Evolutionary conservation across 2,888 invertebrate species (phyloP), one percentile per base, ranked within the genome.

Genomic region (Eupeodes luniger): DNA sequence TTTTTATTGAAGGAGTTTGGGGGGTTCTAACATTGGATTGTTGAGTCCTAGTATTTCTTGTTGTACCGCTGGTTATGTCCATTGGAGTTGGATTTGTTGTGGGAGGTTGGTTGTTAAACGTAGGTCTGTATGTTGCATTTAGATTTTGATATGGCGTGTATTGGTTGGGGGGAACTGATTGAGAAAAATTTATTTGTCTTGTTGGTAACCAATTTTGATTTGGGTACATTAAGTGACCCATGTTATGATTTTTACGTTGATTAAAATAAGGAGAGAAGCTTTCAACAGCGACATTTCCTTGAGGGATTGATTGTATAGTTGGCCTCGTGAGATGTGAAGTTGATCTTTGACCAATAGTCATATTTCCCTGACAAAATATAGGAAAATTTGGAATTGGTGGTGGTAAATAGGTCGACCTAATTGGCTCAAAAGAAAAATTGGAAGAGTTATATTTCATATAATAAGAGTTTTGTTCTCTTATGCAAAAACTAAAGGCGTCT

Each of bases 401-500:
- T 64, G 11, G 7, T 47, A 11, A 64, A 64, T 44, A 64, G 12
- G 44, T 61, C 2, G 64, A 14, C 44, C 4, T 64, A 44, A 19
- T 9, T 61, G 9, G 7, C 4, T 61, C n/a, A n/a, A 11, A 4
- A n/a, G 61, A 3, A 14, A 6, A 14, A 36, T 36, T 34, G 36
- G 61, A n/a, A 61, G 7, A 0, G 1, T 14, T 34, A 11, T 72
- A 59, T 34, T 47, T 44, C 72, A 59, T 40, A n/a, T 72, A 72
- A 34, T 74, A 36, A 16, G 61, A 61, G n/a, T 74, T 61, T 12
- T 62, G 74, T n/a, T 62, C 62, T 34, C 51, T 75, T 10, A 62
- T 62, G 36, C 74, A 75, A 7, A 62, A 75, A 27, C 44, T 36
- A 40, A 62, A 75, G 7, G 62, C 51, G 62, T 75, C 61, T n/a